These are phyloP conservation scores for Apaloderma vittatum DNA, from an alignment of 2,113 vertebrate genomes.

Conservation along the genomic window DNA sequence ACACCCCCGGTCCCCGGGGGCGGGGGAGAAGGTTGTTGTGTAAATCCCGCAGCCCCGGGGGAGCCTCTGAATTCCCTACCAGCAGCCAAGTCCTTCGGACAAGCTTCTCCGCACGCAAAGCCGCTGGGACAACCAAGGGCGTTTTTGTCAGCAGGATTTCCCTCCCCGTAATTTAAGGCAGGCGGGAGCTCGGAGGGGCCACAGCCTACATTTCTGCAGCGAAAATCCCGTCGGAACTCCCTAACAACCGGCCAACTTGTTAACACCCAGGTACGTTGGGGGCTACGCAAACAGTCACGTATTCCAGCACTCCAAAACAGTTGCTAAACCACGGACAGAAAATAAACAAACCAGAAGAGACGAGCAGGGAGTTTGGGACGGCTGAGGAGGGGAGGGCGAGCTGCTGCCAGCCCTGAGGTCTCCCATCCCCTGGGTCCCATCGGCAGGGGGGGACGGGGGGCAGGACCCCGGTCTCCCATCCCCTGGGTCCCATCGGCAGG, in stretches of 20 bases:
- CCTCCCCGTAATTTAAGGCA: background rate
- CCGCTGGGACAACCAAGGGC: background rate
- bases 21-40: conserved; percentile 10
- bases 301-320: background rate
- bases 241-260: background rate
- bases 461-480: background rate
- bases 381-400: background rate
- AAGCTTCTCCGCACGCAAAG: conserved; percentile 22
- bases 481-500: background rate
- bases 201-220: background rate
- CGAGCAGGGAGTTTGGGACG: background rate
- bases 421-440: background rate
- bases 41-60: background rate
- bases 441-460: background rate
- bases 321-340: accelerated
- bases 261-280: background rate
- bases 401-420: background rate
- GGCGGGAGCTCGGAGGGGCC: background rate
- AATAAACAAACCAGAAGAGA: background rate
- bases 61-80: background rate
- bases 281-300: background rate
- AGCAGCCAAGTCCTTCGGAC: conserved; percentile 26
- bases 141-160: conserved; percentile 15
- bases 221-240: background rate
- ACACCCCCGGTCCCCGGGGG: no score